Percentiles rank a stretch among this genome's conserved stretches.
Conservation (phyloP, 2,888 invertebrate species). For the Cheilosia variabilis region DNA sequence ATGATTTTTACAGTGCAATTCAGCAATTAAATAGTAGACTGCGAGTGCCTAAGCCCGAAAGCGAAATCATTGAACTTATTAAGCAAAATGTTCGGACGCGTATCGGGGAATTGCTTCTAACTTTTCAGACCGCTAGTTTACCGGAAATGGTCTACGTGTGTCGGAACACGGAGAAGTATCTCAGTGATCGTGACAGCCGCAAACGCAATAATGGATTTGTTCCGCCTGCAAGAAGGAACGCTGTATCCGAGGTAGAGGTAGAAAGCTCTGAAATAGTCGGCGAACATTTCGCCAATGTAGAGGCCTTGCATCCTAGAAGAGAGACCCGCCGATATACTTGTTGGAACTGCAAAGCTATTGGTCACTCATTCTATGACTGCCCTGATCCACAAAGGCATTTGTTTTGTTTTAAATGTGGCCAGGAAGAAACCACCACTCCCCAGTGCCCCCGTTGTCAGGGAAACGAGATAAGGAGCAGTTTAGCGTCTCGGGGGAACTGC, state of each 20-base stretch:
- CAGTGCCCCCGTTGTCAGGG: no score
- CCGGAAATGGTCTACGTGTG: constrained; percentile 13
- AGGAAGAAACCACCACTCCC: no score
- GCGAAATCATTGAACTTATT: not conserved
- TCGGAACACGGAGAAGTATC: not conserved
- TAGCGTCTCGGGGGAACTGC: no score
- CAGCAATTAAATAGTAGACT: constrained; percentile 1
- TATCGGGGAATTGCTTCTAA: not conserved
- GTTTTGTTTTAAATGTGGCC: no score
- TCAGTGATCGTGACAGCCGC: not conserved
- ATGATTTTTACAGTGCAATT: constrained; percentile 3
- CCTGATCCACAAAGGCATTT: not conserved
- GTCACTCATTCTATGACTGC: not conserved
- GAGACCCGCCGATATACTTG: not conserved
- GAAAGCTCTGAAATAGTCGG: not conserved
- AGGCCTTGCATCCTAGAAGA: not conserved
- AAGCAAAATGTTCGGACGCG: not conserved
- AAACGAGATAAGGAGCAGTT: no score
- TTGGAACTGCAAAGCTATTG: not conserved
- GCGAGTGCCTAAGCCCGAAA: not conserved
- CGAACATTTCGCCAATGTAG: no score
- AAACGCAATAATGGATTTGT: not conserved
- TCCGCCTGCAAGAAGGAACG: not conserved
- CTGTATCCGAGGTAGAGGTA: not conserved
- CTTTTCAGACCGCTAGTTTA: not conserved